phyloP scores from a whole-genome alignment of 1,140 invertebrate genomes.

The Coboldia fuscipes region DNA sequence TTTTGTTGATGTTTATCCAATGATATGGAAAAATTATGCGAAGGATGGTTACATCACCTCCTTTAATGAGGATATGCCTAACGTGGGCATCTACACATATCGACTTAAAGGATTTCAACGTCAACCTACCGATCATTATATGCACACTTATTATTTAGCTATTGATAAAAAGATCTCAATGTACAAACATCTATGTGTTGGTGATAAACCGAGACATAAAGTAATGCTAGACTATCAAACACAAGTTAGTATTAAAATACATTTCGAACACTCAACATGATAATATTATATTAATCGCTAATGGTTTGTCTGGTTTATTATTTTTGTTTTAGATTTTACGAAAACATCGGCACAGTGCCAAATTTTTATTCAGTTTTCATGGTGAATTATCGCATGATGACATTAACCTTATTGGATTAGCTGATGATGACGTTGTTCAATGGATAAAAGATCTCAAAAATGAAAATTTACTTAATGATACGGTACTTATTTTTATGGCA shows the following conservation, averaged over 20 bases:
- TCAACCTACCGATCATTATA: conserved; percentile 79
- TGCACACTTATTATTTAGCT: conserved; percentile 55
- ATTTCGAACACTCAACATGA: no score
- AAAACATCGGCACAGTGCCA: conserved; percentile 30
- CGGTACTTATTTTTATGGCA: conserved; percentile 64
- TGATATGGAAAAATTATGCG: conserved; percentile 59
- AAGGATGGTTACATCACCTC: conserved; percentile 47
- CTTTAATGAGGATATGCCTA: conserved; percentile 70
- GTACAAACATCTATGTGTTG: conserved; percentile 47
- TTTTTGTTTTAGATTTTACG: conserved; percentile 30
- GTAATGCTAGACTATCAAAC: conserved; percentile 36
- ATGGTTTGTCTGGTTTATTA: neutral
- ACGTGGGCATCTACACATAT: conserved; percentile 76
- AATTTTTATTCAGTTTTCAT: conserved; percentile 76
- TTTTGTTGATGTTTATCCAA: conserved; percentile 57
- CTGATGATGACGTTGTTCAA: conserved; percentile 47
- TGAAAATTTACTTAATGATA: conserved; percentile 46
- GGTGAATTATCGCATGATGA: conserved; percentile 77
- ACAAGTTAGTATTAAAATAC: conserved; percentile 29
- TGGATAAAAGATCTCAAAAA: conserved; percentile 36
- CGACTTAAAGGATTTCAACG: conserved; percentile 68
- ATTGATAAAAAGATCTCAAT: conserved; percentile 23
- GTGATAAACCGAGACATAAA: conserved; percentile 52
- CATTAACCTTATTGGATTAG: conserved; percentile 49
- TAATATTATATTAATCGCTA: no score